A percentile compares a stretch with the other conserved stretches of the same genome.
These are phyloP conservation scores for Colius striatus DNA, from an alignment of 2,113 vertebrate species.

Conservation along the genomic window DNA sequence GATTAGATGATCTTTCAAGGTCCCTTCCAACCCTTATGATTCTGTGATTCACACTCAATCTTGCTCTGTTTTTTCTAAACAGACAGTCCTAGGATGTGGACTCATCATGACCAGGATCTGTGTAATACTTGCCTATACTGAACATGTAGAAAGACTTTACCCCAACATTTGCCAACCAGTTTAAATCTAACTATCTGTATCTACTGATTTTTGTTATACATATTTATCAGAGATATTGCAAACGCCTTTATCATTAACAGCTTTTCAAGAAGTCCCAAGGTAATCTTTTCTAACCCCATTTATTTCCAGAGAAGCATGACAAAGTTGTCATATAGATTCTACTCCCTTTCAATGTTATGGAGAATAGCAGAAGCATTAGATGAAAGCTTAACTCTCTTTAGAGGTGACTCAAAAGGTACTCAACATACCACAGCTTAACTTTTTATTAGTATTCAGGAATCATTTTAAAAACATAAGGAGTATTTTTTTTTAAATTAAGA, in stretches of 20 bases:
- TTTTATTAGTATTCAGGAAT: neutral
- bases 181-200: neutral
- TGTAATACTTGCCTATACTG: neutral
- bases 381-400: neutral
- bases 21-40: too few relatives aligned
- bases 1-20: too few relatives aligned
- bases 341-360: neutral
- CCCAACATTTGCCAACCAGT: neutral
- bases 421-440: neutral
- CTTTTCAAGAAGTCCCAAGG: neutral
- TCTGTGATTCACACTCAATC: neutral
- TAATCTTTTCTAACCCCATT: neutral
- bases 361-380: neutral
- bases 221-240: neutral
- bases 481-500: neutral
- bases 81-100: neutral
- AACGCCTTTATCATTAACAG: neutral
- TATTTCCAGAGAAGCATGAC: neutral
- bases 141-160: neutral
- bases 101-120: accelerated
- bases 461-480: neutral
- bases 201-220: neutral
- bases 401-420: neutral
- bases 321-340: neutral
- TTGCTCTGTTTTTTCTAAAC: neutral